Base-by-base conservation (phyloP, 2,113 vertebrate genomes). In the Coptodon bakossiorum region DNA sequence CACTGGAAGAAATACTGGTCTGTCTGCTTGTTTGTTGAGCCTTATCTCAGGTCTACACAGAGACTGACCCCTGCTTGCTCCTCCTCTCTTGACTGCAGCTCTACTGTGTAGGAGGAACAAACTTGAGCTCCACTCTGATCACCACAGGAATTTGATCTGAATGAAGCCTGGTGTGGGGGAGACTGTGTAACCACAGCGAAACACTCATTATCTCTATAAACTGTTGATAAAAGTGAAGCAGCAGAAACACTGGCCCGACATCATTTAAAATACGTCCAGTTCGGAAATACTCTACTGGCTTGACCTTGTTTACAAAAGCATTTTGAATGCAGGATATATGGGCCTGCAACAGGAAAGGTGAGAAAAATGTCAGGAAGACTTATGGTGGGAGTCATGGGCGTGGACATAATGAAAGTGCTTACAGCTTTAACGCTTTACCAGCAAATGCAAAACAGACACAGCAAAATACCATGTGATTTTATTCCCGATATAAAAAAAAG, bases 101-200 rank as follows among this genome's bases (percentile, higher is more conserved):
- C 80, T 81, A 71, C 45, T 87, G 45, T 83, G 83, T 73, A 81
- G 80, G 36, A 86, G 61, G 73, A 92, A 85, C 85, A 87, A 56
- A 80, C 86, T 19, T 57, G 22, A 54, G 38, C 86, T 95, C 86
- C 38, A 87, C 89, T 7, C 80, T 92, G 82, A 91, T 45, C 38
- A 27, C 68, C 63, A 27, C 94, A 95, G 93, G 95, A 96, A 96
- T 96, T 95, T 92, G 90, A 86, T 81, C 80, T 87, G 71, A 87
- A 50, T 71, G 71, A 68, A 89, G 83, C 87, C 84, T 81, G 61
- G 56, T 54, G 80, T 83, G 92, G 89, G 92, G 83, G 91, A 87
- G 90, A 87, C 89, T 86, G 76, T 9, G 16, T 17, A 91, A 83
- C 87, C 92, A 88, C 61, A 90, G 87, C 2, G 2, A 71, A 68